A percentile compares a stretch with the other conserved stretches of the same genome.
Conservation (phyloP, 1,140 invertebrate genomes). For the Saccostrea glomerata region DNA sequence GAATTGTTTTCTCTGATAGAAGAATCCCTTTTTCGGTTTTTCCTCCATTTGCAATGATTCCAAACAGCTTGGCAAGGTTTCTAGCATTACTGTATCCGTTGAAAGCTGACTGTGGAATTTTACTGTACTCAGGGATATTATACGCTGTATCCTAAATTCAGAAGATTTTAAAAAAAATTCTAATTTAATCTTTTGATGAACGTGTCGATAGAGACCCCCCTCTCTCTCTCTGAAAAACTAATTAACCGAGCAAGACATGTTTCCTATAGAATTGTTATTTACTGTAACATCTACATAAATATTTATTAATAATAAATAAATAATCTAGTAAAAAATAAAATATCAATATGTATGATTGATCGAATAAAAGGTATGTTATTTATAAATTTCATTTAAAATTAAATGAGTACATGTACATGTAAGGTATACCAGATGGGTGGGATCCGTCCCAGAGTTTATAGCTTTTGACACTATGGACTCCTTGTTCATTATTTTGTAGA, state of each 20-base stretch:
- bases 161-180: background rate
- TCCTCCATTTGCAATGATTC: constrained; percentile 64
- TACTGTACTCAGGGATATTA: constrained; percentile 54
- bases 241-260: no score
- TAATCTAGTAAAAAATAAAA: no score
- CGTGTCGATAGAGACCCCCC: no score
- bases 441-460: background rate
- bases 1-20: constrained; percentile 48
- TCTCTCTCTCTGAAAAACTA: no score
- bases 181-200: no score
- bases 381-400: no score
- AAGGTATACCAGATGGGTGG: background rate
- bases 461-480: background rate
- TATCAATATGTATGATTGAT: no score
- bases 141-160: constrained; percentile 33
- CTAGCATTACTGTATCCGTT: constrained; percentile 74
- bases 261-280: no score
- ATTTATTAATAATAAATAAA: no score
- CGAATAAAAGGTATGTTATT: no score
- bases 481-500: background rate
- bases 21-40: constrained; percentile 44
- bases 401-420: no score
- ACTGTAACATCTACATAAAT: no score
- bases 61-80: constrained; percentile 69
- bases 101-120: constrained; percentile 54